Percentiles rank a stretch among this genome's conserved stretches.
These are phyloP conservation scores for Pangasianodon hypophthalmus DNA, from an alignment of 2,113 vertebrate genomes.

Conservation along the genomic window DNA sequence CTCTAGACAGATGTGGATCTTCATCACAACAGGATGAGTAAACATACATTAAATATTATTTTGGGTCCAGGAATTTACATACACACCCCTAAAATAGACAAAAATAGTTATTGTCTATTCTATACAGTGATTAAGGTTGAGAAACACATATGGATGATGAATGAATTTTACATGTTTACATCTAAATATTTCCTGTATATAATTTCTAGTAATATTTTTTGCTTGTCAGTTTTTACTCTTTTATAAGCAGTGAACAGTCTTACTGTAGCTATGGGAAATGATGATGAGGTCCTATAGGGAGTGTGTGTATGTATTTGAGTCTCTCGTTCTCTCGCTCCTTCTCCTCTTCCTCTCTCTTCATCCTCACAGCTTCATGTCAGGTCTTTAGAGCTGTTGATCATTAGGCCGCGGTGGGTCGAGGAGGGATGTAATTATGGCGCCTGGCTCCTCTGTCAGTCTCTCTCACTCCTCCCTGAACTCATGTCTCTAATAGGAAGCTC, in stretches of 20 bases:
- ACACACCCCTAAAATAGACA: not conserved
- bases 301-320: not conserved
- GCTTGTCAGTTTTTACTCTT: not conserved
- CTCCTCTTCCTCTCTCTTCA: conserved; percentile 33
- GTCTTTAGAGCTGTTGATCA: conserved; percentile 70
- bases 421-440: conserved; percentile 73
- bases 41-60: not conserved
- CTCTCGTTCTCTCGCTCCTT: not conserved
- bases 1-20: not conserved
- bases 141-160: not conserved
- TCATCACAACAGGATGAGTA: not conserved
- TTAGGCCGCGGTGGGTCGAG: conserved; percentile 66
- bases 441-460: conserved; percentile 72
- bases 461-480: conserved; percentile 65
- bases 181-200: not conserved
- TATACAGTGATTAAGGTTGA: not conserved
- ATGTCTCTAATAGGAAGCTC: conserved; percentile 72
- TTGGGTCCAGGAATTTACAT: no score
- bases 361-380: conserved; percentile 32
- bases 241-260: no score
- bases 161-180: not conserved
- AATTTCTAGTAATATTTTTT: not conserved
- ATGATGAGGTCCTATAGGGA: not conserved
- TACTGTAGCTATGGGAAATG: not conserved
- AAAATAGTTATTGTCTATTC: not conserved